Conservation (phyloP, 2,113 vertebrate species). For the Pholis gunnellus region DNA sequence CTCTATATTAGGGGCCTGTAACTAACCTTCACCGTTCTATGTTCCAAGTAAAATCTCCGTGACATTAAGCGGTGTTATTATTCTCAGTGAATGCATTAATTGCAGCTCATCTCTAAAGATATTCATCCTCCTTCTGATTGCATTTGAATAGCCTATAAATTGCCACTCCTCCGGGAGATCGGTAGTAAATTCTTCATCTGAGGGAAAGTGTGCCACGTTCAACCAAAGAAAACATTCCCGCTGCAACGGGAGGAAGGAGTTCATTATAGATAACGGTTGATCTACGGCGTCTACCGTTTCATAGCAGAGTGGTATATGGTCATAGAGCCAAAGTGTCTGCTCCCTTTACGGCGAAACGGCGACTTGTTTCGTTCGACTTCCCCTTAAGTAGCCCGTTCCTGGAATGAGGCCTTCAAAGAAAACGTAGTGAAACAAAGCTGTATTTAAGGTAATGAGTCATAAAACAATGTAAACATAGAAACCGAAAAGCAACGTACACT, state of each 20-base stretch:
- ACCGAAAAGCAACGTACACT: conserved; percentile 42
- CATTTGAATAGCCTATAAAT: neutral
- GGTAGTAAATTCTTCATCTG: neutral
- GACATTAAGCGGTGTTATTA: neutral
- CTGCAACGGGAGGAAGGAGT: neutral
- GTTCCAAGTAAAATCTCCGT: neutral
- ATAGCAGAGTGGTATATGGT: neutral
- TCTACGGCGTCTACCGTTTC: conserved; percentile 8
- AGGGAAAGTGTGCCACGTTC: neutral
- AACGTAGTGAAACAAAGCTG: conserved; percentile 28
- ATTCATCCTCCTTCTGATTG: neutral
- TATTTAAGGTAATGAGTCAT: conserved; percentile 26
- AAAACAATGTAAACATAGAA: conserved; percentile 30
- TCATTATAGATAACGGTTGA: conserved; percentile 6
- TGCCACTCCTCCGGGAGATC: neutral
- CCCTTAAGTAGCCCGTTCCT: conserved; percentile 31
- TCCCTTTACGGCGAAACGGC: conserved; percentile 1
- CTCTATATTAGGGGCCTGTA: too few species aligned
- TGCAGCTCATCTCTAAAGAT: neutral
- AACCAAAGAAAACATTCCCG: neutral
- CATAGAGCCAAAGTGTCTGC: conserved; percentile 24
- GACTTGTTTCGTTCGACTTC: conserved; percentile 32
- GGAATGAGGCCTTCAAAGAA: conserved; percentile 27
- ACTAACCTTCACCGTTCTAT: neutral
- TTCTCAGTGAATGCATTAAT: neutral